Conservation (phyloP, 2,888 invertebrate species). For the Listrodromus nycthemerus region DNA sequence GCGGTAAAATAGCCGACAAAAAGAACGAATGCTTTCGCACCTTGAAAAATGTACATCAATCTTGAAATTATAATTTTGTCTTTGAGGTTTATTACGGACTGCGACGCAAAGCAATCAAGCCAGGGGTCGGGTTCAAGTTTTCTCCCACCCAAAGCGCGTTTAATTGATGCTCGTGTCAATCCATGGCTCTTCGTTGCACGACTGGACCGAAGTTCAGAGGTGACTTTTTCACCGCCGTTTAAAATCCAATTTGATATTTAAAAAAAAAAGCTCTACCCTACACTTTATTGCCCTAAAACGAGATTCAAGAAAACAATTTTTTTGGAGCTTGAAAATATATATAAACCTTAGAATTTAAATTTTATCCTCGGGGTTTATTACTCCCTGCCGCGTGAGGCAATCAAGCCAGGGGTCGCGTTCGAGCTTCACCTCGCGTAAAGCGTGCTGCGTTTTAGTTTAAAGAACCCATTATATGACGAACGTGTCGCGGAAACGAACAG, state of each 20-base stretch:
- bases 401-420: constrained; percentile 10
- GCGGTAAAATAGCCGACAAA: no score
- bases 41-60: neutral
- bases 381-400: neutral
- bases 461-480: constrained; percentile 48
- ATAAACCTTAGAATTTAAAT: neutral
- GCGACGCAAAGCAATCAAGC: neutral
- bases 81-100: neutral
- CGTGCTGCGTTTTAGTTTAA: constrained; percentile 43
- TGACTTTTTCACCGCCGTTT: constrained; percentile 4
- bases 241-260: neutral
- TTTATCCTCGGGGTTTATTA: neutral
- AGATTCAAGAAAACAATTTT: no score
- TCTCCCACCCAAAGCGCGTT: neutral
- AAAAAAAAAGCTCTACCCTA: neutral
- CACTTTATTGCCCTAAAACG: no score
- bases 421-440: constrained; percentile 18
- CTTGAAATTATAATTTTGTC: neutral
- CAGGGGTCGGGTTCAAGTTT: constrained; percentile 22
- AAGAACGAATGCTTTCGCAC: neutral
- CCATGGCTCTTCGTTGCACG: neutral
- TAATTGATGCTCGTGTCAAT: constrained; percentile 29
- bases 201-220: neutral
- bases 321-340: neutral
- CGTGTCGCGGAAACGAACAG: constrained; percentile 45